Base-by-base conservation (phyloP, 2,797 vertebrate species). In the Syndactyla subalaris region DNA sequence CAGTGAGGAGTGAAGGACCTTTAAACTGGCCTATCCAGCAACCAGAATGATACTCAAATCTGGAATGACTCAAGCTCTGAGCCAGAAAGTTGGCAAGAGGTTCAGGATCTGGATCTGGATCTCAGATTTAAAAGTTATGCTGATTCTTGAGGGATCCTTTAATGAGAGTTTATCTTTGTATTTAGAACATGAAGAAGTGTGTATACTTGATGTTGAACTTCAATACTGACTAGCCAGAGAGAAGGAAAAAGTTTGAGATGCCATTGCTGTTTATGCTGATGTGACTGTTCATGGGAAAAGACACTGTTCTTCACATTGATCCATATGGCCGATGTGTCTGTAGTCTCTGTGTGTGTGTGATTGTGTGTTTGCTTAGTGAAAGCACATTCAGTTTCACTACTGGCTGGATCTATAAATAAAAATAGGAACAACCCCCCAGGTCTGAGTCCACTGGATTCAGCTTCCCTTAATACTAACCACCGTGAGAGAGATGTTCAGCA, bases 221-320 rank as follows among this genome's bases (percentile, higher is more conserved):
- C 55, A 65, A 4, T 52, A 32, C 14, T 38, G 26, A 49, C 26
- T 34, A 59, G 5, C 11, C 24, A 82, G 32, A 70, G 20, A 48
- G 17, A 20, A 59, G 36, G 9, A 57, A 82, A 23, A 57, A 1
- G 0, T 11, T 39, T 30, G n/a, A 73, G 46, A 9, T 18, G 14
- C 14, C 8, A 2, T 32, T 61, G 39, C 10, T 73, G 6, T 22
- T 68, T 29, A 14, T 4, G 12, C 8, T 75, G 1, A 0, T 32
- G 24, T 34, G 13, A 59, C 18, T 58, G 7, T 43, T 59, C 24
- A 12, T 12, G 20, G 19, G 39, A 39, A 21, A 82, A 62, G 29
- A 49, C 8, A 6, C 5, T 12, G 12, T 32, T 81, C 14, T n/a
- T 46, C 16, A 6, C 14, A 3, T 39, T 48, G 34, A 59, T 81